Evolutionary conservation across 2,888 invertebrate genomes (phyloP), one percentile per base, ranked within the genome.

Genomic region (Clitarchus hookeri): DNA sequence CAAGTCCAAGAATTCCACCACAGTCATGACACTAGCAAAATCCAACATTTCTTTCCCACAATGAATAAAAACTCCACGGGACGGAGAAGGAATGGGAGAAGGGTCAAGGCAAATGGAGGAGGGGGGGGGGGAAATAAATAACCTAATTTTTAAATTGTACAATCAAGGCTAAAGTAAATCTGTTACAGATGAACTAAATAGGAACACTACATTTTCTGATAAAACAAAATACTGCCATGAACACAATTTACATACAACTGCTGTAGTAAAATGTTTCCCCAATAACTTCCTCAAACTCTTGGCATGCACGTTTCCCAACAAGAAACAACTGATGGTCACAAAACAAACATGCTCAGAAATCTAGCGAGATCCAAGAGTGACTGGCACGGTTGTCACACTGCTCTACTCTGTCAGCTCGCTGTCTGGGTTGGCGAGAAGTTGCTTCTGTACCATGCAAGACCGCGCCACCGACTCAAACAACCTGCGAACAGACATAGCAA

Each of bases 401-500:
- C 19, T n/a, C 93, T 93, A 95, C 94, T 96, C 95, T 91, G 94
- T 93, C 91, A 94, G 92, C 90, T 95, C 95, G 88, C 93, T 92
- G 89, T 95, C 95, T 86, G 94, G 93, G 88, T 92, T 92, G 91
- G 93, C 94, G 91, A 92, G 94, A 89, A 94, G 94, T 89, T 96
- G 94, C 92, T 97, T 97, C 90, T 96, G 96, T 79, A 96, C 96
- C 95, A 98, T 97, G 92, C 98, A 99, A 0, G 98, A 98, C 88
- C 98, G 95, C 36, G 99, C 99, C 88, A 99, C 98, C 2, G 98
- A 98, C 91, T 98, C 98, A 92, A 98, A 98, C 90, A 99, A 93
- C 91, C 98, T 98, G 91, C 83, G 88, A 87, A 84, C 85, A 86
- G 85, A 87, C 36, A 36, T 36, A 36, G 36, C 36, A 36, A 36